Base-by-base conservation (phyloP, 2,797 vertebrate species). In the Tarsius wallacei region DNA sequence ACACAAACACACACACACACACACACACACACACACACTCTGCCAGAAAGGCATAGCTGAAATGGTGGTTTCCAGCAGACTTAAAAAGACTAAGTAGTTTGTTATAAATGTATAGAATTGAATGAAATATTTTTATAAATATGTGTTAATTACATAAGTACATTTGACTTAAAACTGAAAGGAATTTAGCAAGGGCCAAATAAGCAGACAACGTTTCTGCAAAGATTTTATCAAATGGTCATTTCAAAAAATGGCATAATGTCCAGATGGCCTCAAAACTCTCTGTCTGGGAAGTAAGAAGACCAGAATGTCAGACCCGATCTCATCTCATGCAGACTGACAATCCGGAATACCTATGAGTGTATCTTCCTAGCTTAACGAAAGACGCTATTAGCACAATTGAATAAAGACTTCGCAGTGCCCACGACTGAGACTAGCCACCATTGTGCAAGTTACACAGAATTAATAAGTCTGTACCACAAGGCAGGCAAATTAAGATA, bases 121-220 rank as follows among this genome's bases (percentile, higher is more conserved):
- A 91, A 85, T 33, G 19, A 36, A 28, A 47, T 21, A 19, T 76
- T 88, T 71, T 87, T 74, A 42, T 84, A 96, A 85, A 87, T 77
- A 31, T 49, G 28, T 49, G 22, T 31, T 80, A 51, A 55, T 78
- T 82, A 31, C 5, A 51, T 55, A 59, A 80, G 73, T 31, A 36
- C n/a, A 26, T 64, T 26, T 82, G 74, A 21, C 55, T 88, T 78
- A 88, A 73, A 78, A 36, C 28, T 26, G 2, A 36, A 76, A 78
- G 51, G 21, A 33, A 53, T 17, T 70, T 21, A 81, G 22, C 15
- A 87, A 24, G 1, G 19, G n/a, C 78, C 49, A 51, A 7, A 31
- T 1, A 66, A n/a, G 47, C 47, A 71, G 28, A 83, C 64, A 71
- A 73, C 19, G 19, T 4, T 42, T 1, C 4, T 4, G 24, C 21